These are phyloP conservation scores for Drosophila acutilabella DNA, from an alignment of 2,888 invertebrate genomes.

Conservation along the genomic window DNA sequence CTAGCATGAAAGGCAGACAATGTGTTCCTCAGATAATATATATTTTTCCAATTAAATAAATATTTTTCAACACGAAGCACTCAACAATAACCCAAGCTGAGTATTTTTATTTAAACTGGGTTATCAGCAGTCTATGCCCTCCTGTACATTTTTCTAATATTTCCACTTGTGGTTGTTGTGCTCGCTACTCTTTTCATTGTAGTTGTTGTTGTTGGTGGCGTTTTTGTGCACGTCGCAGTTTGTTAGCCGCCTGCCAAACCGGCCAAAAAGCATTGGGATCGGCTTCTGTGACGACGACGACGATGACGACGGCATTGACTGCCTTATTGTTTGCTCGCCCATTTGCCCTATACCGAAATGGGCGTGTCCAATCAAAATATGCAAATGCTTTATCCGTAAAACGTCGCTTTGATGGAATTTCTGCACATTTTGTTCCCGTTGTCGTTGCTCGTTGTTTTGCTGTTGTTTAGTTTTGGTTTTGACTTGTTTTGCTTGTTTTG, in stretches of 20 bases:
- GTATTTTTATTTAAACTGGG: not conserved
- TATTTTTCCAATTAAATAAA: no score
- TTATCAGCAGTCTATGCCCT: not conserved
- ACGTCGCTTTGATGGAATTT: slow-evolving; percentile 77
- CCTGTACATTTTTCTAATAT: slow-evolving; percentile 10
- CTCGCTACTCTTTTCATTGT: slow-evolving; percentile 23
- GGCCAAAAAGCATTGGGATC: slow-evolving; percentile 30
- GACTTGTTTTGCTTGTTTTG: slow-evolving; percentile 56
- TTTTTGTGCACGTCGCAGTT: slow-evolving; percentile 60
- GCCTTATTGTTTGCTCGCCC: slow-evolving; percentile 71
- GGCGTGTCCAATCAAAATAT: slow-evolving; percentile 79
- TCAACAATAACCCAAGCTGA: no score
- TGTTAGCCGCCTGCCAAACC: slow-evolving; percentile 65
- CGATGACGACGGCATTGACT: slow-evolving; percentile 29
- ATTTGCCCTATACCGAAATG: slow-evolving; percentile 54
- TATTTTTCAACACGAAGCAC: no score
- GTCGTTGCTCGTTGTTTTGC: slow-evolving; percentile 22
- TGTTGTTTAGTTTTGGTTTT: slow-evolving; percentile 63
- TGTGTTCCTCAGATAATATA: no score
- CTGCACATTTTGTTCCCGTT: slow-evolving; percentile 68
- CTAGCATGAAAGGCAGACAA: no score
- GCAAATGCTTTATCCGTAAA: slow-evolving; percentile 78
- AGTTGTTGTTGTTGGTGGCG: slow-evolving; percentile 31
- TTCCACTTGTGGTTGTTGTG: slow-evolving; percentile 17
- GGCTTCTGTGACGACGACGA: slow-evolving; percentile 20